Evolutionary conservation across 2,113 vertebrate species (phyloP), one percentile per base, ranked within the genome.

Genomic region (Zosterops hypoxanthus): DNA sequence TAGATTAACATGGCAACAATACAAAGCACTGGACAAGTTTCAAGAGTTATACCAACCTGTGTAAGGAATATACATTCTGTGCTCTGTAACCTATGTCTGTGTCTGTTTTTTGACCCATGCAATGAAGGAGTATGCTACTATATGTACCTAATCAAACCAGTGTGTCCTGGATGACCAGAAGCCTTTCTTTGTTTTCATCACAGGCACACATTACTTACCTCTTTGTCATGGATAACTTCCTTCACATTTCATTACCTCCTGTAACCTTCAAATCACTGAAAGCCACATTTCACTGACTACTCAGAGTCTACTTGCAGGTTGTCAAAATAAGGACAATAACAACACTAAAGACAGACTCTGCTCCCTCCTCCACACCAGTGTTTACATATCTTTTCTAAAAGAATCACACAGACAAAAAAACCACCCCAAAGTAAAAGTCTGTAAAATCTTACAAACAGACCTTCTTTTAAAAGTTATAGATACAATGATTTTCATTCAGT

Each of bases 21-120:
- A 61, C 9, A 77, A 72, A 82, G 8, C 7, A 41, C 24, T 59
- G 42, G 42, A 73, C 36, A 82, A 87, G 60, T 83, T 89, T 83
- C 42, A 72, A 69, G 36, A 73, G 28, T 46, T 59, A 70, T 66
- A 61, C 31, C 12, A 57, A 5, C 20, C 12, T 68, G 14, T 42
- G 14, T 39, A 93, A 94, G 28, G 36, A 61, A 64, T 41, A 68
- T 4, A 33, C 4, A 9, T 69, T 53, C 41, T 77, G 14, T 47
- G 17, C 26, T 81, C 72, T 76, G 34, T 68, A 79, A 64, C 9
- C 5, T 59, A 8, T 39, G 6, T 41, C 56, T 66, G 26, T 76
- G 42, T 4, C 21, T 69, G 20, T 0, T 26, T 65, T 92, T 79
- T 57, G 9, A 72, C 42, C 11, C 2, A 0, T 33, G 26, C 8